phyloP scores from a whole-genome alignment of 2,797 vertebrate species.

The Aselliscus stoliczkanus region DNA sequence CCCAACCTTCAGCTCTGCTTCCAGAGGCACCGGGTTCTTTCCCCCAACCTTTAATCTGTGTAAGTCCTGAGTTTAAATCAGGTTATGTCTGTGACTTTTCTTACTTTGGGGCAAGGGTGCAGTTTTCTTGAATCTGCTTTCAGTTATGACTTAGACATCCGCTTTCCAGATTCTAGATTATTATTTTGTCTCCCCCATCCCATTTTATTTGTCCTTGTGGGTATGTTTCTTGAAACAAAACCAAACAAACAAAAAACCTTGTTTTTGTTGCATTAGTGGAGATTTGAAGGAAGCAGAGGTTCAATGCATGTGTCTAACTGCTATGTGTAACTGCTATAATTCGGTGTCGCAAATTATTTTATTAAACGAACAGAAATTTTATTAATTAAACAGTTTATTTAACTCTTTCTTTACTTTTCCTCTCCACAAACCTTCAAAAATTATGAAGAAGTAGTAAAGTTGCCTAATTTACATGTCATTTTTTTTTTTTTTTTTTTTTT shows the following conservation, averaged over 20 bases:
- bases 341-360: not conserved
- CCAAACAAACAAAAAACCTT: no score
- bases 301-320: not conserved
- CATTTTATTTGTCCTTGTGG: not conserved
- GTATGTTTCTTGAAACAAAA: not conserved
- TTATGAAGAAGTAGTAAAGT: not conserved
- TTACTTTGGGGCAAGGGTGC: not conserved
- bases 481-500: no score
- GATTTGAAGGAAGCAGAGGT: not conserved
- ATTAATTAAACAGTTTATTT: no score
- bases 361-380: no score
- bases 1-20: not conserved
- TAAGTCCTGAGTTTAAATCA: not conserved
- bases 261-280: not conserved
- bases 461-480: not conserved
- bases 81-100: not conserved
- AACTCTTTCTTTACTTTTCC: not conserved
- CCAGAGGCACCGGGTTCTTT: not conserved
- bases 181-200: not conserved
- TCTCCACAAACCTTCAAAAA: not conserved
- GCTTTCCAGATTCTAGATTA: constrained; percentile 22
- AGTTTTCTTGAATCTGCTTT: not conserved
- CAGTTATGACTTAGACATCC: not conserved
- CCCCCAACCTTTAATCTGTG: not conserved
- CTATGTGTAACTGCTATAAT: not conserved